Conservation (phyloP, 2,113 vertebrate species). For the Thymallus thymallus region DNA sequence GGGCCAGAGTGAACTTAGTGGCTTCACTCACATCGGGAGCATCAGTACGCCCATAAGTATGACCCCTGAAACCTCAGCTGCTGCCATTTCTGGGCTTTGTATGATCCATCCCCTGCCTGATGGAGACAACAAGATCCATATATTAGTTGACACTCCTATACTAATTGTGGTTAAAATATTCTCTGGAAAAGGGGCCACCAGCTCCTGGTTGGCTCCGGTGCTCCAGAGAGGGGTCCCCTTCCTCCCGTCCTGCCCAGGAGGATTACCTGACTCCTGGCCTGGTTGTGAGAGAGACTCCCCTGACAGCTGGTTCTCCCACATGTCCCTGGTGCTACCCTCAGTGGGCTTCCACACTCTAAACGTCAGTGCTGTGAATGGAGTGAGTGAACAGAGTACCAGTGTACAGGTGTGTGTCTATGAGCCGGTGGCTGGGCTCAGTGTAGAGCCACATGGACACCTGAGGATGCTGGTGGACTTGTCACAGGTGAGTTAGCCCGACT, state of each 20-base stretch:
- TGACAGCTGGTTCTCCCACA: slow-evolving; percentile 69
- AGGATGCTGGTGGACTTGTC: slow-evolving; percentile 65
- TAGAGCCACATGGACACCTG: slow-evolving; percentile 58
- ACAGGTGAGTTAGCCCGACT: slow-evolving; percentile 58
- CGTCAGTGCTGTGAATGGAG: slow-evolving; percentile 55
- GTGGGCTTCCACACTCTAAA: slow-evolving; percentile 53
- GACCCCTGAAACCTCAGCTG: not conserved
- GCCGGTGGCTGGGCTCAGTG: slow-evolving; percentile 65
- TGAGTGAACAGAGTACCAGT: slow-evolving; percentile 57
- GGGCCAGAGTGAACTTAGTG: slow-evolving; percentile 27
- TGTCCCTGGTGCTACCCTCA: slow-evolving; percentile 43
- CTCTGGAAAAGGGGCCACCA: slow-evolving; percentile 57
- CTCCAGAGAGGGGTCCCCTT: slow-evolving; percentile 59
- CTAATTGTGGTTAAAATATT: slow-evolving; percentile 63
- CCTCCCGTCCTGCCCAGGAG: slow-evolving; percentile 60
- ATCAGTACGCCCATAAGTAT: slow-evolving; percentile 17
- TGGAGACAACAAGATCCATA: slow-evolving; percentile 58
- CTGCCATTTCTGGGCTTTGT: slow-evolving; percentile 43
- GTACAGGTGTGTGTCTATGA: slow-evolving; percentile 63
- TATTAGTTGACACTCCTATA: slow-evolving; percentile 50
- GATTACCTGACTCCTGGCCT: slow-evolving; percentile 29
- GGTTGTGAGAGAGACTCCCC: slow-evolving; percentile 49
- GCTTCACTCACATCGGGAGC: slow-evolving; percentile 26
- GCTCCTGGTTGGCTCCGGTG: slow-evolving; percentile 70
- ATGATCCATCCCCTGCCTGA: slow-evolving; percentile 64